Evolutionary conservation across 30 jellyfish, hydroid and myxozoan genomes (phyloP), one percentile per base, ranked within the genome.

Genomic region (Chironex yamaguchii): DNA sequence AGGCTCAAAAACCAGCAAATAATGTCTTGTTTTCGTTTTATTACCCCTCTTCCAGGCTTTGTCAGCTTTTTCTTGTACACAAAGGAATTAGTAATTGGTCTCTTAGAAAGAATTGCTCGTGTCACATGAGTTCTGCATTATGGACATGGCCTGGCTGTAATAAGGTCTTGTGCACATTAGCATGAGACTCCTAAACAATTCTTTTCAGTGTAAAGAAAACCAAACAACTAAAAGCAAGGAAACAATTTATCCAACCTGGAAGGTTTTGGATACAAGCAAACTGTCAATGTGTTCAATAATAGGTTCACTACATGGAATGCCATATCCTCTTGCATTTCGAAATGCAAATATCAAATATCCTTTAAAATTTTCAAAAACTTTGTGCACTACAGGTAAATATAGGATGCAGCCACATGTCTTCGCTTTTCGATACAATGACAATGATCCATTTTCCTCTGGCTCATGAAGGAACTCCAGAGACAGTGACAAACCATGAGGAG

Each of bases 401-500:
- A 73, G 75, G 86, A 73, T 73, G 52, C 86, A 73, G 86, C 86
- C 86, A 48, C 86, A 73, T 71, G 86, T 73, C 27, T 73, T 73
- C 52, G 49, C 72, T 21, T 73, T 73, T 73, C 73, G 86, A 53
- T 73, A 73, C 86, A 73, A 14, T 73, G 75, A 73, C 75, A 73
- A 73, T 0, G 86, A 73, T 73, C 86, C 86, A 73, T 73, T 20
- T 1, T 42, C 49, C 51, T 73, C 86, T 73, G 86, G 86, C 86
- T 73, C 72, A 73, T 73, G 86, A 73, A 73, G 86, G 49, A 73
- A 73, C 75, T 73, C 51, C 73, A 73, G 86, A 49, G 42, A 73
- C 50, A 73, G 30, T 36, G 75, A 73, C 51, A 73, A 73, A 1
- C 86, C 74, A 73, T 73, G 86, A 48, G 86, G 86, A 4, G 86